Conservation (phyloP, 2,113 vertebrate genomes). For the Pelusios castaneus region DNA sequence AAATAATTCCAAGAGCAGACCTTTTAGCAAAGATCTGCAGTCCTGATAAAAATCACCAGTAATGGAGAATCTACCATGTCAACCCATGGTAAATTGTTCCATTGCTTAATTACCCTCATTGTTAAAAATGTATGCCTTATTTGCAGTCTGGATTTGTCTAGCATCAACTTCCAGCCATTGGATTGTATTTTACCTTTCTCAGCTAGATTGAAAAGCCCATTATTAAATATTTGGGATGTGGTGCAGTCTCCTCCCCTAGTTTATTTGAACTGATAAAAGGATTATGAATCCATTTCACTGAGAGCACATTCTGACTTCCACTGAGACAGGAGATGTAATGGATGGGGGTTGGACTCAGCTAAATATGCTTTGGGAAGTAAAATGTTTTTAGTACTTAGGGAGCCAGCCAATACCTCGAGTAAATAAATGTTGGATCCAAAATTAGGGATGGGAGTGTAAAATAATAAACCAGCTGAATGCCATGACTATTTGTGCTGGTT, state of each 20-base stretch:
- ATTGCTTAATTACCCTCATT: not conserved
- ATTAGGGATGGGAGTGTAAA: not conserved
- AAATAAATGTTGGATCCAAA: not conserved
- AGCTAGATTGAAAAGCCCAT: not conserved
- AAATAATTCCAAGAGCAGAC: not conserved
- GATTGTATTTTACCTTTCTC: not conserved
- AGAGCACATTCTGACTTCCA: constrained; percentile 61
- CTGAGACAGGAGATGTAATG: constrained; percentile 47
- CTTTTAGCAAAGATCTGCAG: not conserved
- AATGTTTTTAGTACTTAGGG: constrained; percentile 24
- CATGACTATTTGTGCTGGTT: accelerated
- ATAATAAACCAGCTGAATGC: not conserved
- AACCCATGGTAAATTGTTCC: not conserved
- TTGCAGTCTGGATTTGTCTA: not conserved
- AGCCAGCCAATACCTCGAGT: not conserved
- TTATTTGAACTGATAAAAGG: constrained; percentile 69
- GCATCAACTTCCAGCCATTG: not conserved
- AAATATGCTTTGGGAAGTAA: constrained; percentile 23
- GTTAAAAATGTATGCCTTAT: not conserved
- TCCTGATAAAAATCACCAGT: not conserved
- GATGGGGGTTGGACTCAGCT: constrained; percentile 34
- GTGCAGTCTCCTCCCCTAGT: constrained; percentile 64
- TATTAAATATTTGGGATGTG: constrained; percentile 20
- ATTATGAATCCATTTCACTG: constrained; percentile 72
- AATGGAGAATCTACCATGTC: not conserved